A percentile compares a stretch with the other conserved stretches of the same genome.
Conservation (phyloP, 2,888 invertebrate genomes). For the Drepanosiphum platanoidis region DNA sequence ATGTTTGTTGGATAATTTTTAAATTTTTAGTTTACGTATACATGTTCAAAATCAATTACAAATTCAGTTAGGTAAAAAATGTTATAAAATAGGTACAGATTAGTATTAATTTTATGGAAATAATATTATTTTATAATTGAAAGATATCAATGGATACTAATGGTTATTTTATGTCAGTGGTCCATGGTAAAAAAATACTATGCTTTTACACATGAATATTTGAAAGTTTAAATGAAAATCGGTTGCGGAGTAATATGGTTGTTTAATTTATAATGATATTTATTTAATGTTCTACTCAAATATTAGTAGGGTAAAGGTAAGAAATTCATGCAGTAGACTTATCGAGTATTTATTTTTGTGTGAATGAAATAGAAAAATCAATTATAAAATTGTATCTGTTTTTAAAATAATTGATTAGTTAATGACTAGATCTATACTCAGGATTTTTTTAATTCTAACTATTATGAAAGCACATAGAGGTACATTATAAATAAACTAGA, state of each 20-base stretch:
- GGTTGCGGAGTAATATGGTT: neutral
- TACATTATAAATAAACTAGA: neutral
- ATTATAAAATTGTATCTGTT: neutral
- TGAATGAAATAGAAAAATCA: neutral
- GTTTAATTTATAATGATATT: neutral
- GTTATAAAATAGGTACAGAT: neutral
- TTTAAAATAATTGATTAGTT: neutral
- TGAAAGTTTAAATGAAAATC: neutral
- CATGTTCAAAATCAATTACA: neutral
- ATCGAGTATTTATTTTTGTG: conserved; percentile 22
- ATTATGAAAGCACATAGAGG: neutral
- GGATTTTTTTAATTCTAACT: neutral
- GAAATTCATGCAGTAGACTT: conserved; percentile 14
- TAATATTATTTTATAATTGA: neutral
- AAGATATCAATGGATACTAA: neutral
- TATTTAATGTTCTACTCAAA: neutral
- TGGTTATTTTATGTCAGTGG: neutral
- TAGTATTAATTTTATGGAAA: neutral
- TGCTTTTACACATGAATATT: neutral
- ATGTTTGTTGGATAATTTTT: too few relatives aligned
- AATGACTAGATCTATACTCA: neutral
- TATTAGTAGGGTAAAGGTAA: neutral
- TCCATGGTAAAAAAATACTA: neutral
- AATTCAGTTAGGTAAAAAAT: neutral
- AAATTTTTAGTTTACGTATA: neutral